These are phyloP conservation scores for Neuroterus valhalla DNA, from an alignment of 1,140 invertebrate genomes.

Conservation along the genomic window DNA sequence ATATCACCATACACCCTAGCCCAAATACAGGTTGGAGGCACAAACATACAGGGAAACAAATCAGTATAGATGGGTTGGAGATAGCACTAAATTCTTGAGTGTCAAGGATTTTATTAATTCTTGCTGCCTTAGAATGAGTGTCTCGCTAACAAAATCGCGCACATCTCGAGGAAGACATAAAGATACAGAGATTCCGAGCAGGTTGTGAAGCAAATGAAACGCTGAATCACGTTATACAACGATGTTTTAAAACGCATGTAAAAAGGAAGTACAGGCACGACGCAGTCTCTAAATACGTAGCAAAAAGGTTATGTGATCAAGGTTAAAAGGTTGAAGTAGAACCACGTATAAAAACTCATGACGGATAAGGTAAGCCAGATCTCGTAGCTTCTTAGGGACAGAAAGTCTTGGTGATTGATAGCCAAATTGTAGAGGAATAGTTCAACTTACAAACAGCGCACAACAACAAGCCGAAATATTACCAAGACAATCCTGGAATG, in stretches of 20 bases:
- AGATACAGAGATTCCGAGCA: neutral
- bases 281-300: neutral
- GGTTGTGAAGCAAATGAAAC: neutral
- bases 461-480: neutral
- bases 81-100: conserved; percentile 31
- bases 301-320: neutral
- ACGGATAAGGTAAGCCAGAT: neutral
- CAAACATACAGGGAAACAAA: too few species aligned
- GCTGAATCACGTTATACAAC: conserved; percentile 33
- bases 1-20: too few species aligned
- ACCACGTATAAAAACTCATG: neutral
- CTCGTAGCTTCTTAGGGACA: neutral
- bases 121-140: neutral
- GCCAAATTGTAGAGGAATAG: neutral
- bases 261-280: conserved; percentile 17
- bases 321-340: too few species aligned
- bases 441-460: neutral
- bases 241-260: conserved; percentile 53
- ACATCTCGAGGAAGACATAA: neutral
- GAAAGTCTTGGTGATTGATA: neutral
- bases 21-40: too few species aligned
- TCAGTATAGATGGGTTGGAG: neutral
- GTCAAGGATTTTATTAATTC: neutral
- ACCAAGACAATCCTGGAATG: neutral
- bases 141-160: too few species aligned